Conservation (phyloP, 2,888 invertebrate genomes). For the Lumbricus terrestris region DNA sequence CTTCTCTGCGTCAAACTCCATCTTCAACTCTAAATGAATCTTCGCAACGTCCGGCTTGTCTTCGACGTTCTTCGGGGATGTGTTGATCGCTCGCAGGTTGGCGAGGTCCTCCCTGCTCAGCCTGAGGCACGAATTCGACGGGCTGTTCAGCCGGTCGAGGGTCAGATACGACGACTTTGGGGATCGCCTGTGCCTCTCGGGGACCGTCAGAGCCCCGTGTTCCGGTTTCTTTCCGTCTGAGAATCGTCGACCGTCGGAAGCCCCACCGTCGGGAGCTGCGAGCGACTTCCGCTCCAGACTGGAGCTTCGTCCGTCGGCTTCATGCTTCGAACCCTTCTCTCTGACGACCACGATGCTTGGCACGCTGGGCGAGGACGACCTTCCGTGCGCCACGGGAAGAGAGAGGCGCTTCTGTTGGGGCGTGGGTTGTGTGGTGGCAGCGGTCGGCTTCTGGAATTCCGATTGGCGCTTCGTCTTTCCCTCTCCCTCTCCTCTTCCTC, state of each 20-base stretch:
- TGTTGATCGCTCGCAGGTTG: background rate
- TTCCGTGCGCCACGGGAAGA: background rate
- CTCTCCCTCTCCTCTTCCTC: background rate
- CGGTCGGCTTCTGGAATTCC: too few relatives aligned
- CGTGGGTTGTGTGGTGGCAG: background rate
- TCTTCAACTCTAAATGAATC: background rate
- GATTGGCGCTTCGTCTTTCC: background rate
- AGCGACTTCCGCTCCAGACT: background rate
- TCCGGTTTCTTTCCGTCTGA: background rate
- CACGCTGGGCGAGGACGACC: background rate
- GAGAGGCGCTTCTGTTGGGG: background rate
- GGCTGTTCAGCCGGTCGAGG: background rate
- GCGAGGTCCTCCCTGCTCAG: background rate
- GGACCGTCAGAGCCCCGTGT: background rate
- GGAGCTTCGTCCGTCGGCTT: background rate
- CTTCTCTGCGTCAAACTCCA: background rate
- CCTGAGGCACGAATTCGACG: background rate
- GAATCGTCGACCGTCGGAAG: background rate
- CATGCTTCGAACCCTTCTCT: background rate
- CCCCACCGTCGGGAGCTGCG: background rate
- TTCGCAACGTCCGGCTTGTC: background rate
- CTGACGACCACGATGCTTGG: background rate
- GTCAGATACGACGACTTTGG: background rate
- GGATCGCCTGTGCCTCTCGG: background rate
- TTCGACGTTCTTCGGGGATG: background rate